phyloP scores from a whole-genome alignment of 2,113 vertebrate genomes.

The Ibidorhyncha struthersii region DNA sequence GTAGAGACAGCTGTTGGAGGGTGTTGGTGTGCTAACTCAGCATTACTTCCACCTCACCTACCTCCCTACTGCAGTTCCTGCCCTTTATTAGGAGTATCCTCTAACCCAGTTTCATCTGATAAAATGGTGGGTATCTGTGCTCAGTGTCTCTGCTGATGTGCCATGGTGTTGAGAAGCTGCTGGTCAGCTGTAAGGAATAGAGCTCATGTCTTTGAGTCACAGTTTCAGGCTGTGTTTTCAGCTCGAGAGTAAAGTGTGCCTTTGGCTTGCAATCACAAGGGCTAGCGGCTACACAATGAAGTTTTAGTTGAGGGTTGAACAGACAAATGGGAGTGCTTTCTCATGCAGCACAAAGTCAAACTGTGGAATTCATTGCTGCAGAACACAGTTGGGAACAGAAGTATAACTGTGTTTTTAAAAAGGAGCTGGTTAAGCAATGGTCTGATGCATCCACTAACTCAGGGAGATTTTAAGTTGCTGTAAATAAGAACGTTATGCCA shows the following conservation, averaged over 20 bases:
- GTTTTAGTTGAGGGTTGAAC: background rate
- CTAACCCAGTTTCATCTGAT: background rate
- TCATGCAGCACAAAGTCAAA: background rate
- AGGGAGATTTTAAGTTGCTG: constrained; percentile 59
- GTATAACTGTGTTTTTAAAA: background rate
- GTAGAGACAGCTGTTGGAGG: background rate
- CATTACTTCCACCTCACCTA: background rate
- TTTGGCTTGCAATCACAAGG: background rate
- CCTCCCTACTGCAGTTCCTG: background rate
- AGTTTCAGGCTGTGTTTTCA: background rate
- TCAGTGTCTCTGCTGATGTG: background rate
- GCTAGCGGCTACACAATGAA: background rate
- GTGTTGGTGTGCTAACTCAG: background rate
- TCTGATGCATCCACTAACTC: constrained; percentile 36
- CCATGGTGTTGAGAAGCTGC: background rate
- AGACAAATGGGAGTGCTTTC: background rate
- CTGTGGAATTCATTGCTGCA: background rate
- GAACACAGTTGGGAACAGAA: background rate
- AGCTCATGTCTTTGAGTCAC: background rate
- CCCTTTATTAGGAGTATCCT: background rate
- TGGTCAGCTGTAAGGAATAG: background rate
- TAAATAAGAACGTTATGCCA: background rate
- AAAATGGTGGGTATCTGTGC: background rate
- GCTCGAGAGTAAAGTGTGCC: background rate
- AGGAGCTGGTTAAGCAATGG: background rate